Evolutionary conservation across 2,888 invertebrate species (phyloP), one percentile per base, ranked within the genome.

Genomic region (Plagodis dolabraria): DNA sequence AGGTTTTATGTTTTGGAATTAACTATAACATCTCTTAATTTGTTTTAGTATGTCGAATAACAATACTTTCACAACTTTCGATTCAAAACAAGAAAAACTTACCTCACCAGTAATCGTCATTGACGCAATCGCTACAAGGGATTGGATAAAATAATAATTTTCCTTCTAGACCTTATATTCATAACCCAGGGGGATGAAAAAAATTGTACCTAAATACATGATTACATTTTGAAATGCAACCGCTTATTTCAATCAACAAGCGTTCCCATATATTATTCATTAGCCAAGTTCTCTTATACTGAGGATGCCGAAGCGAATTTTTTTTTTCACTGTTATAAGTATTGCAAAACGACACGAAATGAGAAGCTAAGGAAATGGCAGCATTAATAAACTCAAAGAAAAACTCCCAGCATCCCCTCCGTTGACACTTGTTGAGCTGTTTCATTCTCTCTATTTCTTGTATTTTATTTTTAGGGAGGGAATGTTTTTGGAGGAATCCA

Each of bases 391-490:
- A 80, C 69, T 71, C 63, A 60, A 68, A 64, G 64, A 74, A 77
- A 75, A 79, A 69, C 67, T 67, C 70, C 50, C 71, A 62, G 70
- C 72, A 65, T 74, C 63, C 66, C 69, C 68, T 70, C 76, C 79
- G 80, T 80, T 73, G 71, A 72, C 77, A 87, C 86, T 86, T 87
- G 86, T 87, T 87, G 86, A 85, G 72, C 75, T 66, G 71, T 70
- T 65, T 65, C 69, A 58, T 64, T 66, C 65, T 66, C 65, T 66
- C 63, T 71, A 67, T 74, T 72, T 75, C 70, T 67, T 75, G 75
- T 60, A 59, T 59, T 57, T 58, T 63, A 46, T 57, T 58, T 53
- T 55, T 50, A 22, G 22, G 33, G 42, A 59, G 47, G 48, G 57
- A 22, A 22, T 63, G 49, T 47, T 60, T 61, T 60, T 45, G 36